Conservation (phyloP, 2,888 invertebrate species). For the Sesia apiformis region DNA sequence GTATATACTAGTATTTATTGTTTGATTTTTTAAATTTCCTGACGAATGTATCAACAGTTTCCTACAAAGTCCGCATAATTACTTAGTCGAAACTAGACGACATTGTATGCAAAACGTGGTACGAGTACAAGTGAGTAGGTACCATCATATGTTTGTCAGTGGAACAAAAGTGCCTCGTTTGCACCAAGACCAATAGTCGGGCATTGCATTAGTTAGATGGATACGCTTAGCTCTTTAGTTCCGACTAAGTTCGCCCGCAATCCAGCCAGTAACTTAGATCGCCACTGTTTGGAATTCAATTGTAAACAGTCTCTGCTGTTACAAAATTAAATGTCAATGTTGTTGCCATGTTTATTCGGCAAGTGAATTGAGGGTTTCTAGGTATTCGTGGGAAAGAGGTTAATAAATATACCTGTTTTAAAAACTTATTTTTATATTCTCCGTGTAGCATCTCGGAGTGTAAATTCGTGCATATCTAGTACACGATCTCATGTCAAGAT, state of each 20-base stretch:
- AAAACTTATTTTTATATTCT: too few relatives aligned
- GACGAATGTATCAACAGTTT: too few relatives aligned
- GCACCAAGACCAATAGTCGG: slow-evolving; percentile 67
- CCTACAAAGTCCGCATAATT: too few relatives aligned
- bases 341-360: slow-evolving; percentile 15
- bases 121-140: not conserved
- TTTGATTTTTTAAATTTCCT: too few relatives aligned
- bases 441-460: too few relatives aligned
- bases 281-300: slow-evolving; percentile 48
- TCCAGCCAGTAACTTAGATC: slow-evolving; percentile 61
- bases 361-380: too few relatives aligned
- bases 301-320: slow-evolving; percentile 26
- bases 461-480: not conserved
- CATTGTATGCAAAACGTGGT: not conserved
- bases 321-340: slow-evolving; percentile 44
- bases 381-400: too few relatives aligned
- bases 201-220: slow-evolving; percentile 71
- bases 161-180: slow-evolving; percentile 56
- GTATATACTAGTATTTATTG: too few relatives aligned
- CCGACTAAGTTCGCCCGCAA: slow-evolving; percentile 59
- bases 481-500: not conserved
- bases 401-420: too few relatives aligned
- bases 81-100: too few relatives aligned
- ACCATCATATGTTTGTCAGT: not conserved
- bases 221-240: slow-evolving; percentile 54